These are phyloP conservation scores for Sphaerodactylus townsendi DNA, from an alignment of 2,113 vertebrate species.

Conservation along the genomic window DNA sequence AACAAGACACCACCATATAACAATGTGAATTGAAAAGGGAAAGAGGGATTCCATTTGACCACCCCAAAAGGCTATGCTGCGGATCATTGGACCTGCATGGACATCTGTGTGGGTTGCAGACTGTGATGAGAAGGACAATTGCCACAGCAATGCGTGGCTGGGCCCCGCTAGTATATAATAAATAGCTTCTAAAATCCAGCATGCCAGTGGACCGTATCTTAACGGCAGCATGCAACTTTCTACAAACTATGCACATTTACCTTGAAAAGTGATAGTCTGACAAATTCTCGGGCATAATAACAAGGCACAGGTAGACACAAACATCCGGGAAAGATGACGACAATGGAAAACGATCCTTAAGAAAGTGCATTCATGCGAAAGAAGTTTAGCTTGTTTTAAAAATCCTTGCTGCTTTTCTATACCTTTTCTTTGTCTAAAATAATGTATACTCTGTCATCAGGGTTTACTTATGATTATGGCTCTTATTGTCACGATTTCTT, in stretches of 20 bases:
- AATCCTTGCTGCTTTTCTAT: conserved; percentile 20
- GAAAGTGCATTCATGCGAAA: not conserved
- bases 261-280: conserved; percentile 20
- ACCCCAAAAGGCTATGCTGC: too few species aligned
- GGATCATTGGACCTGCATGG: too few species aligned
- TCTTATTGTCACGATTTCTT: not conserved
- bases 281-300: not conserved
- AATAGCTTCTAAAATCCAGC: too few species aligned
- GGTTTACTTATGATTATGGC: not conserved
- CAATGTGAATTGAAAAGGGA: too few species aligned
- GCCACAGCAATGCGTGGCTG: too few species aligned
- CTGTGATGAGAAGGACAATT: too few species aligned
- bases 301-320: not conserved
- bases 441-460: not conserved
- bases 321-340: not conserved
- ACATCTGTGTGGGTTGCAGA: too few species aligned
- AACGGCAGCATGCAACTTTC: not conserved
- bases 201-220: too few species aligned
- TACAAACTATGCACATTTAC: fast-evolving
- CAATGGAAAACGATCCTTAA: not conserved
- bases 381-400: conserved; percentile 13
- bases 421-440: not conserved
- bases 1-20: too few species aligned
- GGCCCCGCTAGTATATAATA: too few species aligned
- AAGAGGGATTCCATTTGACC: too few species aligned